Percentiles rank a stretch among this genome's conserved stretches.
phyloP scores from a whole-genome alignment of 1,140 invertebrate species.

The Dendrolimus kikuchii region DNA sequence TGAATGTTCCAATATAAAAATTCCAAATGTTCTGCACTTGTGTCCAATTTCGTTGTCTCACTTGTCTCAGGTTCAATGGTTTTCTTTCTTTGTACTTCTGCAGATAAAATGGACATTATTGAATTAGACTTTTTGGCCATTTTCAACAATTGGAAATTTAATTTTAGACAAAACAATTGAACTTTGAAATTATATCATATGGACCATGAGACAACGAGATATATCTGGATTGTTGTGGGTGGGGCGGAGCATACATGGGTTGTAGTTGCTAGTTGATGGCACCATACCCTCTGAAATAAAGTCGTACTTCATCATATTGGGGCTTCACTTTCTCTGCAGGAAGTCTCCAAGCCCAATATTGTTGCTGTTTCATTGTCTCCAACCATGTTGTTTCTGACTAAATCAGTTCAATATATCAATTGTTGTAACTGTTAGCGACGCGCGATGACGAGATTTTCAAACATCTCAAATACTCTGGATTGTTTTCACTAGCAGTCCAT shows the following conservation, averaged over 20 bases:
- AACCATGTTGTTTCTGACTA: no score
- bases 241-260: conserved; percentile 61
- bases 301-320: conserved; percentile 60
- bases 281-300: conserved; percentile 71
- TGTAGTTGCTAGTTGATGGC: conserved; percentile 56
- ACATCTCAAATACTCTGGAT: no score
- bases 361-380: conserved; percentile 49
- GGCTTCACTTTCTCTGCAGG: conserved; percentile 30
- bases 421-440: no score
- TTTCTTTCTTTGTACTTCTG: conserved; percentile 67
- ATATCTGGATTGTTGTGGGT: conserved; percentile 74
- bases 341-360: conserved; percentile 40
- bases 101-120: conserved; percentile 63
- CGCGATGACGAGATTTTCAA: no score
- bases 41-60: conserved; percentile 43
- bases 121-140: conserved; percentile 38
- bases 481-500: no score
- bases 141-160: conserved; percentile 27
- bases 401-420: no score
- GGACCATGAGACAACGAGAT: conserved; percentile 73
- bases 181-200: conserved; percentile 64
- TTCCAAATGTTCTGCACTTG: conserved; percentile 58
- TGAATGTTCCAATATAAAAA: conserved; percentile 68
- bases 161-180: no score
- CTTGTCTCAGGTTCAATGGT: conserved; percentile 60